phyloP scores from a whole-genome alignment of 2,797 vertebrate species.

The Gouania willdenowi region DNA sequence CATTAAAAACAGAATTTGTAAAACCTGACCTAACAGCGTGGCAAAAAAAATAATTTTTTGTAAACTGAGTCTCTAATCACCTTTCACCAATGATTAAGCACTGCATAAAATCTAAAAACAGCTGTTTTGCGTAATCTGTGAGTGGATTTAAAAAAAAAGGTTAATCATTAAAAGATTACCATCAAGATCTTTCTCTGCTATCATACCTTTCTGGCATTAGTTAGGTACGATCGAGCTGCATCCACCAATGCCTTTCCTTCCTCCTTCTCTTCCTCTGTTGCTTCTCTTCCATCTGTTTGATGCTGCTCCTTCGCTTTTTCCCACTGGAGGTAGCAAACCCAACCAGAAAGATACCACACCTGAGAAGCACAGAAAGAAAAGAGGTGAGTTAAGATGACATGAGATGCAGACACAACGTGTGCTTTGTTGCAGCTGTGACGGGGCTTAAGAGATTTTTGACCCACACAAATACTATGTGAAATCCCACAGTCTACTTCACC shows the following conservation, averaged over 20 bases:
- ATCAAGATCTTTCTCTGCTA: no score
- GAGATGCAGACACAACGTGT: constrained; percentile 8
- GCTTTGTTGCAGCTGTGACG: constrained; percentile 36
- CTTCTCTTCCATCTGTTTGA: constrained; percentile 52
- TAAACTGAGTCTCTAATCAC: no score
- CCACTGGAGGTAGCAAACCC: constrained; percentile 75
- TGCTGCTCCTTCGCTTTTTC: constrained; percentile 57
- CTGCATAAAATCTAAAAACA: no score
- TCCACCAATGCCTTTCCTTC: constrained; percentile 61
- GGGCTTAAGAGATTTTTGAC: constrained; percentile 40
- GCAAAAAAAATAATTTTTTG: no score
- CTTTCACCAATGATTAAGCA: no score
- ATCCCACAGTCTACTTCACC: constrained; percentile 30
- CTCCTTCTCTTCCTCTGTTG: constrained; percentile 42
- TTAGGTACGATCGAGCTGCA: constrained; percentile 71
- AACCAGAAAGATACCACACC: constrained; percentile 81
- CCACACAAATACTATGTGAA: constrained; percentile 27
- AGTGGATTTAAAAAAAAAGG: no score
- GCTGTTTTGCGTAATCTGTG: no score
- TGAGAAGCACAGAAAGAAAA: constrained; percentile 45
- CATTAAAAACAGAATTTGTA: no score
- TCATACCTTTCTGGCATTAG: constrained; percentile 79
- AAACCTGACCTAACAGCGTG: no score
- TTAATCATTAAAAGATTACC: no score
- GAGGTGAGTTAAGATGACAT: neutral